Conservation (phyloP, 2,797 vertebrate species). For the Eulemur albifrons region DNA sequence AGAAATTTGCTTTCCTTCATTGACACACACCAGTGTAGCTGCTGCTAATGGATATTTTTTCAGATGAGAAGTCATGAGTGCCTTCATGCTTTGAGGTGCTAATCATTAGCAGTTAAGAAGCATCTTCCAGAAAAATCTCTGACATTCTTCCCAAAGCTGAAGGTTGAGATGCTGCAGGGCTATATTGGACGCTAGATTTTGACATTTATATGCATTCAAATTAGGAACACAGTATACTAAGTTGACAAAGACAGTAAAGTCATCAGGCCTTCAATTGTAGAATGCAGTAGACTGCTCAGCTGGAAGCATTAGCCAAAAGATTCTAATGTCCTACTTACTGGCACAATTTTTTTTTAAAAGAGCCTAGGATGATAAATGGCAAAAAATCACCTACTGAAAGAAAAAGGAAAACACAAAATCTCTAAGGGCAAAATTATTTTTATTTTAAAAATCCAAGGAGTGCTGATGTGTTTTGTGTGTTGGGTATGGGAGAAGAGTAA, state of each 20-base stretch:
- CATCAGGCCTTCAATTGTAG: not conserved
- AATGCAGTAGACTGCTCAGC: not conserved
- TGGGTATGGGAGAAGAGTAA: too few species aligned
- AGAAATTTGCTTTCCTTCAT: conserved; percentile 76
- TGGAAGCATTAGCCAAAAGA: not conserved
- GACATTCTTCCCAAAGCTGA: conserved; percentile 63
- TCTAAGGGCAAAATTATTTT: not conserved
- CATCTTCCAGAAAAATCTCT: conserved; percentile 66
- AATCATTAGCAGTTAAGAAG: conserved; percentile 71
- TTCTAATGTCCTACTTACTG: not conserved
- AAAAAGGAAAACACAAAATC: not conserved
- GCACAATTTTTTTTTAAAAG: not conserved
- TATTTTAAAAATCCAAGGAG: not conserved
- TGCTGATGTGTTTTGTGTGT: not conserved
- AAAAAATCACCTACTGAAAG: not conserved
- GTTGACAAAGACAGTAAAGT: conserved; percentile 49
- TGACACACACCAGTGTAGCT: conserved; percentile 3
- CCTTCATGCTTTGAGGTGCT: conserved; percentile 70
- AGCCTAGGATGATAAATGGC: not conserved
- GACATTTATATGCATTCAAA: conserved; percentile 50
- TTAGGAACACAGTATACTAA: conserved; percentile 41
- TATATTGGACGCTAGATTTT: conserved; percentile 54
- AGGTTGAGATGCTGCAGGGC: conserved; percentile 63
- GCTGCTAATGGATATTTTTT: conserved; percentile 57
- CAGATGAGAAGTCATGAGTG: conserved; percentile 42